These are phyloP conservation scores for Leptocoma aspasia DNA, from an alignment of 2,113 vertebrate genomes.

Conservation along the genomic window DNA sequence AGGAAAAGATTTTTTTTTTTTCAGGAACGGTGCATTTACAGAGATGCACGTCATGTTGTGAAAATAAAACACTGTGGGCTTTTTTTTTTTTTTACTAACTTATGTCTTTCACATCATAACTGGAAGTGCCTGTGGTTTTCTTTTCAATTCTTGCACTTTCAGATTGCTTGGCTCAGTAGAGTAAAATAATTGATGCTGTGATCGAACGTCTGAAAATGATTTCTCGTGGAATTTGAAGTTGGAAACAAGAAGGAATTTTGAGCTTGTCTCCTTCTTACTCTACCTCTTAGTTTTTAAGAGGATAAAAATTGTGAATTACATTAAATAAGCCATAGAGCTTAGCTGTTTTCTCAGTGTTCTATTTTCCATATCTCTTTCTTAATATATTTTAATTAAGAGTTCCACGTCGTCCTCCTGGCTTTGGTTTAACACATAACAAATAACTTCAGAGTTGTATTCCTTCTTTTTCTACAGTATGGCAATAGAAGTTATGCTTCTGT, in stretches of 20 bases:
- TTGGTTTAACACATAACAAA: not conserved
- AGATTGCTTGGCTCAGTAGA: not conserved
- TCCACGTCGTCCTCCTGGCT: not conserved
- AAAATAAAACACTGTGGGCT: constrained; percentile 14
- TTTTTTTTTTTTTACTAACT: not conserved
- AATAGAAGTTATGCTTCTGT: not conserved
- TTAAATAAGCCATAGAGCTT: not conserved
- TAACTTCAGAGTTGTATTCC: not conserved
- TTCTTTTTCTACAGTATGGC: not conserved
- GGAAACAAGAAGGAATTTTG: not conserved
- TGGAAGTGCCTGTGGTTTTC: constrained; percentile 26
- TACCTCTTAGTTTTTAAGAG: not conserved
- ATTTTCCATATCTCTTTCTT: not conserved
- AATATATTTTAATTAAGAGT: not conserved
- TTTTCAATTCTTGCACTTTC: not conserved
- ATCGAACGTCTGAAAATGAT: not conserved
- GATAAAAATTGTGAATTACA: not conserved
- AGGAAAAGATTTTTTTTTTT: not conserved
- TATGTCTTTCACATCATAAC: not conserved
- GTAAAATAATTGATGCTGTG: not conserved
- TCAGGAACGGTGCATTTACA: not conserved
- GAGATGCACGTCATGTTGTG: not conserved
- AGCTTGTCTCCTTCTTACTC: not conserved
- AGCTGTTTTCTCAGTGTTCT: not conserved
- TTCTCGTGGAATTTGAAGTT: not conserved